Evolutionary conservation across 2,888 invertebrate species (phyloP).

Genomic region (Tiphia femorata): DNA sequence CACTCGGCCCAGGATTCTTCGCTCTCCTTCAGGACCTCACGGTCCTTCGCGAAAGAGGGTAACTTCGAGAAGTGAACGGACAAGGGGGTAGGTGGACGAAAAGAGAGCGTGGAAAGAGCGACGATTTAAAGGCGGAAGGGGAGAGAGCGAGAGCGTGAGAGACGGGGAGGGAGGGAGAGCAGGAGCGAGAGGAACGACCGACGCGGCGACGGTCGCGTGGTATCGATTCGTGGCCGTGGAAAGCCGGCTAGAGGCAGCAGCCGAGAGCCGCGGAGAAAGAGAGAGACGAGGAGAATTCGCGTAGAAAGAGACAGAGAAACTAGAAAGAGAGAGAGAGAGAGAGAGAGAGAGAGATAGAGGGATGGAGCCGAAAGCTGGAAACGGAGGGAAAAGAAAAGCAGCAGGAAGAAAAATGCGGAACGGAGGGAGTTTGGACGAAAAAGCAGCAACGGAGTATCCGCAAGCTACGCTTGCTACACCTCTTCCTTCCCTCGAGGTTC

Average conservation of each 20-base stretch:
- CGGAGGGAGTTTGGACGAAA: background rate
- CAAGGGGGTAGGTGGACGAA: no score
- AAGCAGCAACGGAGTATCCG: constrained; percentile 36
- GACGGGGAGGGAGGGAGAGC: constrained; percentile 34
- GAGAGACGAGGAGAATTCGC: constrained; percentile 4
- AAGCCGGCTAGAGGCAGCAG: constrained; percentile 50
- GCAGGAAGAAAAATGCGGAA: no score
- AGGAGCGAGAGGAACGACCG: constrained; percentile 33
- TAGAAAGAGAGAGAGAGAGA: constrained; percentile 29
- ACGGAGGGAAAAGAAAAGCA: constrained; percentile 8
- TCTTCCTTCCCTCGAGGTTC: background rate
- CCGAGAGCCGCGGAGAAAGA: constrained; percentile 35
- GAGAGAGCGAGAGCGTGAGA: constrained; percentile 32
- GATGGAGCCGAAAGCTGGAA: constrained; percentile 3
- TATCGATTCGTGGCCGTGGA: constrained; percentile 62
- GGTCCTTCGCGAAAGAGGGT: no score
- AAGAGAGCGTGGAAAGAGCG: constrained; percentile 13
- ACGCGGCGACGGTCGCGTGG: constrained; percentile 56
- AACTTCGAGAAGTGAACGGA: no score
- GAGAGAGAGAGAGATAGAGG: constrained; percentile 31
- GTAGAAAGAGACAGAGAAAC: constrained; percentile 5
- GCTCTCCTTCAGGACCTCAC: no score
- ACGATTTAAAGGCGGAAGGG: constrained; percentile 18
- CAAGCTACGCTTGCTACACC: background rate
- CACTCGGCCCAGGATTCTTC: no score